Evolutionary conservation across 2,797 vertebrate species (phyloP), one percentile per base, ranked within the genome.

Genomic region (Enteromius paludinosus): DNA sequence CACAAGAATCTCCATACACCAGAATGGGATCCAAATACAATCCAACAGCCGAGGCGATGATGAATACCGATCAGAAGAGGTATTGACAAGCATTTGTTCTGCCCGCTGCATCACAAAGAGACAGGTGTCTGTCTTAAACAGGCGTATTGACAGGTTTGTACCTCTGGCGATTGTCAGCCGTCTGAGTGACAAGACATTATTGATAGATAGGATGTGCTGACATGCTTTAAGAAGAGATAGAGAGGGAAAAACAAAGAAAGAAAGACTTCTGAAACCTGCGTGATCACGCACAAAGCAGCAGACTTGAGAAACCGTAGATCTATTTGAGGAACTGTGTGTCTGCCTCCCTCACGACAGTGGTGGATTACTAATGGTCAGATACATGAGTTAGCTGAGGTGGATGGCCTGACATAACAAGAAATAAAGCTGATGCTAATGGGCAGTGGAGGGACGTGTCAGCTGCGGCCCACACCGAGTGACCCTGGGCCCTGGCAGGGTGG

Each of bases 11-110:
- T 79, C 78, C 78, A 18, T 38, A 54, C 81, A 77, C 75, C 74
- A 75, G 73, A 72, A 82, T 59, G 71, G 69, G 80, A 83, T 64
- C 69, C 59, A 73, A 87, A 88, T 84, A 35, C 56, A 85, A 74
- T 59, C 52, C 61, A 83, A 71, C 84, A 77, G 83, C n/a, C 35
- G 43, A 68, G 66, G 75, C 84, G 66, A 82, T 89, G 86, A 89
- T 84, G 83, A 89, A 89, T 83, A 84, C 83, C 85, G 78, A 88
- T 88, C 77, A 86, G 81, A 85, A 88, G 84, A 87, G 88, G 87
- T 93, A 94, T 94, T 90, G 93, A 92, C 93, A 94, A 90, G 88
- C 92, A 90, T 93, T 94, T 91, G 88, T 86, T 92, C 89, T 92
- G 82, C 61, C 75, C 47, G 33, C 54, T 78, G 83, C 75, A 76